Percentiles rank a stretch among this genome's conserved stretches.
Conservation (phyloP, 2,797 vertebrate species). For the Macropodus opercularis region DNA sequence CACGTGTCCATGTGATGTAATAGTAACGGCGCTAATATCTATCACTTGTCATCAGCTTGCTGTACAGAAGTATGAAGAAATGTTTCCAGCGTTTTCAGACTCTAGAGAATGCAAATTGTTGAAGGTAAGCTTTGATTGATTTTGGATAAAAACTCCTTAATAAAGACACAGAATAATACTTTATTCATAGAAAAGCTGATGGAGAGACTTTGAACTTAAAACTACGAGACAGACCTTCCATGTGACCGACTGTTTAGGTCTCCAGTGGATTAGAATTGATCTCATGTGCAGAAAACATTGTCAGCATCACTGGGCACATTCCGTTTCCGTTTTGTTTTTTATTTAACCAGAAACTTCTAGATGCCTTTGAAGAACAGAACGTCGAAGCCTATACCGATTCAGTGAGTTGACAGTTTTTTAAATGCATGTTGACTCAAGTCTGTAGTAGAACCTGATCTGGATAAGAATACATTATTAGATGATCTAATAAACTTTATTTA, state of each 20-base stretch:
- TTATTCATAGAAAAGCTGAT: background rate
- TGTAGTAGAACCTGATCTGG: background rate
- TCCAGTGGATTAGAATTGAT: background rate
- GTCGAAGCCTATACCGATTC: conserved; percentile 90
- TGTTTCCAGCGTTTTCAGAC: conserved; percentile 91
- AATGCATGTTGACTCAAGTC: background rate
- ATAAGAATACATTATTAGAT: background rate
- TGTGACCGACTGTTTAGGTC: background rate
- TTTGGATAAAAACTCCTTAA: background rate
- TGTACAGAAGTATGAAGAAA: conserved; percentile 85
- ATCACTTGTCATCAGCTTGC: conserved; percentile 68
- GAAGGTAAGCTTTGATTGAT: conserved; percentile 77
- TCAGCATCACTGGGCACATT: no score
- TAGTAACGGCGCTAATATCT: background rate
- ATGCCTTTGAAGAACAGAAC: conserved; percentile 92
- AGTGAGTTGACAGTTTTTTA: conserved; percentile 74
- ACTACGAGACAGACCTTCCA: background rate
- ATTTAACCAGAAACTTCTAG: conserved; percentile 87
- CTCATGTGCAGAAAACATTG: no score
- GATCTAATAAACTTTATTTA: background rate
- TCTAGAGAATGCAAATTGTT: conserved; percentile 85
- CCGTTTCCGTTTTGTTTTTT: no score
- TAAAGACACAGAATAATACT: background rate
- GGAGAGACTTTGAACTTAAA: background rate
- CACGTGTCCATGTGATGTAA: background rate